Percentiles rank a stretch among this genome's conserved stretches.
phyloP scores from a whole-genome alignment of 2,888 invertebrate genomes.

The Cephus pygmeus region DNA sequence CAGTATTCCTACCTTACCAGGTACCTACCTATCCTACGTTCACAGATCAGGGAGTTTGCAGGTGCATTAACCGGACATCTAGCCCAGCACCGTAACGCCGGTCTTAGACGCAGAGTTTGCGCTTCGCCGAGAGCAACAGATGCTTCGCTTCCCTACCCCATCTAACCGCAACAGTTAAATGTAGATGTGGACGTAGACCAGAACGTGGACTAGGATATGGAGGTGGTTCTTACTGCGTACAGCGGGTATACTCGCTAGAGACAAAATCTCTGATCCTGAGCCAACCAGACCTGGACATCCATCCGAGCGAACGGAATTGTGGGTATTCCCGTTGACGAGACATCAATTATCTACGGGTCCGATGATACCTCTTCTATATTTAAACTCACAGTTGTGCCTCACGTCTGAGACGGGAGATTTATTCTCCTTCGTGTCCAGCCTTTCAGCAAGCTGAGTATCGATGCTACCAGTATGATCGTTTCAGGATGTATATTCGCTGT shows the following conservation, averaged over 20 bases:
- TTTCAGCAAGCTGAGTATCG: not conserved
- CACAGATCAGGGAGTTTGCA: slow-evolving; percentile 53
- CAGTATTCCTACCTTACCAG: not conserved
- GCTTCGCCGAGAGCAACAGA: not conserved
- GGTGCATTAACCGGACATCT: slow-evolving; percentile 63
- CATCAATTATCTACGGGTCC: not conserved
- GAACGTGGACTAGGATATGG: not conserved
- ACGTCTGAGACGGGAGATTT: not conserved
- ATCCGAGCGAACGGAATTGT: not conserved
- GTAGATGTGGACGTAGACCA: not conserved
- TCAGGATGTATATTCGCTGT: not conserved
- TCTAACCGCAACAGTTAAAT: not conserved
- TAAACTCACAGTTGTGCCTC: not conserved
- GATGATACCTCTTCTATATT: not conserved
- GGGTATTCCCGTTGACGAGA: not conserved
- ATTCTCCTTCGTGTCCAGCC: not conserved
- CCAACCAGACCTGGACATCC: not conserved
- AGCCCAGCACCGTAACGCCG: slow-evolving; percentile 53
- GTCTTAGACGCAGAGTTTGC: slow-evolving; percentile 23
- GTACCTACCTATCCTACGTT: slow-evolving; percentile 38
- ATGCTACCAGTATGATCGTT: not conserved
- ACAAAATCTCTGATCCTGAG: not conserved
- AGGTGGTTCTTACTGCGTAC: not conserved
- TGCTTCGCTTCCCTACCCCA: not conserved
- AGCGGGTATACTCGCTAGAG: not conserved